Percentiles rank a stretch among this genome's conserved stretches.
These are phyloP conservation scores for Sceloporus tristichus DNA, from an alignment of 2,113 vertebrate genomes.

Conservation along the genomic window DNA sequence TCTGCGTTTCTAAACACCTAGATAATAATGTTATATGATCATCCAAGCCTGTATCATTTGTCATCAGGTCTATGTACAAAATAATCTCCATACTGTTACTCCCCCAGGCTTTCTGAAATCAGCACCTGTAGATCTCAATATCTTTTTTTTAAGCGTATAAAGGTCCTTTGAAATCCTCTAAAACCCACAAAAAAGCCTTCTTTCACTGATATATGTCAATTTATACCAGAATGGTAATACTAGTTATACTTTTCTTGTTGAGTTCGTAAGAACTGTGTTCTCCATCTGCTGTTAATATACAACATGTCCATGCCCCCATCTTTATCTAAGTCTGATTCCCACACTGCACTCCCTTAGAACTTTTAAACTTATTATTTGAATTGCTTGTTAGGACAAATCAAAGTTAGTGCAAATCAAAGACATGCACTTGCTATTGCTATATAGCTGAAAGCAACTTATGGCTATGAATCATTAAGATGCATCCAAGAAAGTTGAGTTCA, in stretches of 20 bases:
- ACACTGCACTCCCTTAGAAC: too few relatives aligned
- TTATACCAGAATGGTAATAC: neutral
- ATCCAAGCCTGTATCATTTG: neutral
- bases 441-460: neutral
- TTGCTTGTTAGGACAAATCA: neutral
- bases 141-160: neutral
- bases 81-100: neutral
- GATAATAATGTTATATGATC: neutral
- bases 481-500: neutral
- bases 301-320: neutral
- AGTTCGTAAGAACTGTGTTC: neutral
- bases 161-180: neutral
- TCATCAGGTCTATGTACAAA: conserved; percentile 7
- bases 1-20: neutral
- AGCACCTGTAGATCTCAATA: neutral
- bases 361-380: neutral
- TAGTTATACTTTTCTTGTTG: neutral
- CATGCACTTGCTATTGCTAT: too few relatives aligned
- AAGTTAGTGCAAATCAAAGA: conserved; percentile 1
- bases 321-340: neutral
- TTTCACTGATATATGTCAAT: neutral
- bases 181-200: neutral
- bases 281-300: neutral
- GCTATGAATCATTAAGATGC: neutral
- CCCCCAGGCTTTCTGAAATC: neutral